Conservation (phyloP, 2,888 invertebrate genomes). For the Clepsis dumicolana region DNA sequence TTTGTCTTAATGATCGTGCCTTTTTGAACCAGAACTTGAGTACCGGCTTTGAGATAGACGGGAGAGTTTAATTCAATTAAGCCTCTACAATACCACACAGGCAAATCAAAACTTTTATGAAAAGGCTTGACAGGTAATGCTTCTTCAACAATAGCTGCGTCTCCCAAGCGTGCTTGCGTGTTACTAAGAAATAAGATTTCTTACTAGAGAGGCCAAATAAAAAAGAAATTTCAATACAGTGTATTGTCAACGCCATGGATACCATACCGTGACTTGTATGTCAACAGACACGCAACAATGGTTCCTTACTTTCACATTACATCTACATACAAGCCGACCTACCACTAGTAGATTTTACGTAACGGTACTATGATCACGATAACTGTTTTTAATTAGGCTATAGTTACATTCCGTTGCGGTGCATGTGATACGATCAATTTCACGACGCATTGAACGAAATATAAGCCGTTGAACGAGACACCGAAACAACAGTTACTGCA, state of each 20-base stretch:
- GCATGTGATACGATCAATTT: slow-evolving; percentile 12
- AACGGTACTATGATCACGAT: slow-evolving; percentile 28
- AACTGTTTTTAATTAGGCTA: slow-evolving; percentile 30
- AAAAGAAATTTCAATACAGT: slow-evolving; percentile 16
- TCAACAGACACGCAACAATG: slow-evolving; percentile 66
- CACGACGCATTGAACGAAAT: slow-evolving; percentile 1
- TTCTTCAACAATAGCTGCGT: neutral
- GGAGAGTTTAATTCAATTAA: neutral
- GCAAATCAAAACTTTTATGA: neutral
- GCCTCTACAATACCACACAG: neutral
- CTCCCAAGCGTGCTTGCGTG: neutral
- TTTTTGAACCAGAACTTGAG: slow-evolving; percentile 3
- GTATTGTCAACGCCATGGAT: slow-evolving; percentile 40
- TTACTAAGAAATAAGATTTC: slow-evolving; percentile 18
- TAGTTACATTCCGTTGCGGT: slow-evolving; percentile 15
- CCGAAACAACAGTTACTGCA: slow-evolving; percentile 5
- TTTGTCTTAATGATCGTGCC: slow-evolving; percentile 23
- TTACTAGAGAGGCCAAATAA: slow-evolving; percentile 16
- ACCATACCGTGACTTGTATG: slow-evolving; percentile 46
- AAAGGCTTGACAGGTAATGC: neutral
- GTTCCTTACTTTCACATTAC: slow-evolving; percentile 78
- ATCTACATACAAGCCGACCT: slow-evolving; percentile 32
- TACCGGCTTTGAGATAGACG: neutral
- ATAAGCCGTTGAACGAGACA: neutral
- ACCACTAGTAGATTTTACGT: slow-evolving; percentile 24